Percentiles rank a stretch among this genome's conserved stretches.
phyloP scores from a whole-genome alignment of 2,113 vertebrate genomes.

The Pteruthius melanotis region DNA sequence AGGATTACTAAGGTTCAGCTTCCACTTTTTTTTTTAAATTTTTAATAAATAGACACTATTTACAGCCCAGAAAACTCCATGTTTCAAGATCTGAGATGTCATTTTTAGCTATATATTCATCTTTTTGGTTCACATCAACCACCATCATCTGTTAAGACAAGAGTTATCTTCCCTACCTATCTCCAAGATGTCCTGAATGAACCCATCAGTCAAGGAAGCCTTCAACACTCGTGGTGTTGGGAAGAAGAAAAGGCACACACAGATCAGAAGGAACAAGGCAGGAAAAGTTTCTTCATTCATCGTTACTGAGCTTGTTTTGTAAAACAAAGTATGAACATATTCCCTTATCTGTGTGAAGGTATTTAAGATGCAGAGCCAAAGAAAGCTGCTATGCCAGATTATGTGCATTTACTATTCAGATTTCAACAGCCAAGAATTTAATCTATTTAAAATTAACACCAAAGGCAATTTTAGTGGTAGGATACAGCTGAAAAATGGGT shows the following conservation, averaged over 20 bases:
- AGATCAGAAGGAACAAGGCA: background rate
- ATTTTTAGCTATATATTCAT: constrained; percentile 25
- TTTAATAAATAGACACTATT: background rate
- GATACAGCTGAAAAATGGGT: background rate
- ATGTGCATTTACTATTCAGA: background rate
- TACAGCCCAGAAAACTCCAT: background rate
- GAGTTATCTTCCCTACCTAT: background rate
- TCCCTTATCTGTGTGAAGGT: background rate
- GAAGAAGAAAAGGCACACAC: background rate
- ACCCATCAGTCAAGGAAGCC: background rate
- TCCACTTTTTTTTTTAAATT: background rate
- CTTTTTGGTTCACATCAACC: background rate
- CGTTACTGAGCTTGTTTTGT: background rate
- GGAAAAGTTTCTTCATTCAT: background rate
- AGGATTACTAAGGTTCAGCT: background rate
- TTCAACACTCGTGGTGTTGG: background rate
- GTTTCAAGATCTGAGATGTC: constrained; percentile 13
- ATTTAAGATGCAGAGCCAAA: background rate
- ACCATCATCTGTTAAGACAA: background rate
- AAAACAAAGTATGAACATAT: background rate
- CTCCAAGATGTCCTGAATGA: background rate
- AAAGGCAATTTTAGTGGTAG: background rate
- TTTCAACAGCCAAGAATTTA: background rate
- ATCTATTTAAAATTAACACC: background rate
- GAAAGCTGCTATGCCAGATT: background rate